A percentile compares a stretch with the other conserved stretches of the same genome.
Conservation (phyloP, 2,113 vertebrate genomes). For the Gopherus evgoodei region DNA sequence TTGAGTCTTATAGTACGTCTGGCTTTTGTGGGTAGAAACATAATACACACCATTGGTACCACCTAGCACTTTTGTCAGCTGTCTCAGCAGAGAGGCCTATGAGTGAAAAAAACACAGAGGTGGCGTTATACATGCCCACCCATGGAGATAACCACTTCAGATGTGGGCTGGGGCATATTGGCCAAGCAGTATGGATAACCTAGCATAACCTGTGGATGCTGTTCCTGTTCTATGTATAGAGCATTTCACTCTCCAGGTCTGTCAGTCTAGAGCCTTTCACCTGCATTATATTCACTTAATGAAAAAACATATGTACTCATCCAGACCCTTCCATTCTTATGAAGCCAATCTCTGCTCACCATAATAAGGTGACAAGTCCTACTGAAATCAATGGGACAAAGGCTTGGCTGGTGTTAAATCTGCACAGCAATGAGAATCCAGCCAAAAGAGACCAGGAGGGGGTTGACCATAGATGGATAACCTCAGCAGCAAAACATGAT, state of each 20-base stretch:
- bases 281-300: neutral
- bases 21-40: neutral
- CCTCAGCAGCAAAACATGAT: neutral
- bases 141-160: neutral
- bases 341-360: neutral
- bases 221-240: neutral
- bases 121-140: neutral
- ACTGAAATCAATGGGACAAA: conserved; percentile 35
- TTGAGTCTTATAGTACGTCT: neutral
- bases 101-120: neutral
- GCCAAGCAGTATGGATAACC: neutral
- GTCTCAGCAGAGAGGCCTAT: neutral
- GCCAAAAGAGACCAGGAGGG: neutral
- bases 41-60: neutral
- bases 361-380: neutral
- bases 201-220: neutral
- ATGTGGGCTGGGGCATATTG: neutral
- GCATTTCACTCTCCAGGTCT: neutral
- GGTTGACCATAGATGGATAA: neutral
- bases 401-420: neutral
- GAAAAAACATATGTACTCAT: neutral
- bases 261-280: neutral
- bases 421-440: neutral
- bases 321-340: neutral
- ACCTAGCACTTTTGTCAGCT: neutral